Conservation (phyloP, 92 coral and sea anemone species). For the Chrysogorgia sp. region DNA sequence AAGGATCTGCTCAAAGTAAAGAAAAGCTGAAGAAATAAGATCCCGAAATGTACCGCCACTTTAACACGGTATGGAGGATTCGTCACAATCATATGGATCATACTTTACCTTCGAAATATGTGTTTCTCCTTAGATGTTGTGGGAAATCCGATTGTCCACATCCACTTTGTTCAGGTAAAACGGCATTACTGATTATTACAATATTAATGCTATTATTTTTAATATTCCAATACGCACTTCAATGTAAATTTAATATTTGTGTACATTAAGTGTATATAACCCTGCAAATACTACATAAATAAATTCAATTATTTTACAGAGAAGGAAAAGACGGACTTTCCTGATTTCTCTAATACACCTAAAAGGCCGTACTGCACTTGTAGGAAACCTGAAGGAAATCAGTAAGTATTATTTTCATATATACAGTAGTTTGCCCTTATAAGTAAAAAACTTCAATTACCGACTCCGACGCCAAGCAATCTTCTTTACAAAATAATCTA, state of each 20-base stretch:
- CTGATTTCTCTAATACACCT: background rate
- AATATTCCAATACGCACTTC: too few species aligned
- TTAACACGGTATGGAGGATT: background rate
- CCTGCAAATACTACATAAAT: background rate
- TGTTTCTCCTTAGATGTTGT: conserved; percentile 23
- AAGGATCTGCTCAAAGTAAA: background rate
- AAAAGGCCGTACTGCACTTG: conserved; percentile 28
- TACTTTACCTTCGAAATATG: background rate
- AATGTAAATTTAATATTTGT: too few species aligned
- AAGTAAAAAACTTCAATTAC: too few species aligned
- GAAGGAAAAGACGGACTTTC: background rate
- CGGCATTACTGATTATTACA: too few species aligned
- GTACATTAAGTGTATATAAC: too few species aligned
- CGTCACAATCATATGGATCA: conserved; percentile 10
- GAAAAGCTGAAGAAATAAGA: conserved; percentile 10
- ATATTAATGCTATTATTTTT: too few species aligned
- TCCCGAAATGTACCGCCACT: conserved; percentile 1
- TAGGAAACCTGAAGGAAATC: conserved; percentile 34
- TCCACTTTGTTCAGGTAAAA: conserved; percentile 34
- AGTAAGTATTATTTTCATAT: too few species aligned
- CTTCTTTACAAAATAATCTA: background rate
- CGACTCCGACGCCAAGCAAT: too few species aligned
- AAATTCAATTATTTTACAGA: background rate
- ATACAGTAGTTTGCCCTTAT: too few species aligned
- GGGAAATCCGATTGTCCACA: conserved; percentile 25